phyloP scores from a whole-genome alignment of 2,888 invertebrate species.

The Netelia melanura region DNA sequence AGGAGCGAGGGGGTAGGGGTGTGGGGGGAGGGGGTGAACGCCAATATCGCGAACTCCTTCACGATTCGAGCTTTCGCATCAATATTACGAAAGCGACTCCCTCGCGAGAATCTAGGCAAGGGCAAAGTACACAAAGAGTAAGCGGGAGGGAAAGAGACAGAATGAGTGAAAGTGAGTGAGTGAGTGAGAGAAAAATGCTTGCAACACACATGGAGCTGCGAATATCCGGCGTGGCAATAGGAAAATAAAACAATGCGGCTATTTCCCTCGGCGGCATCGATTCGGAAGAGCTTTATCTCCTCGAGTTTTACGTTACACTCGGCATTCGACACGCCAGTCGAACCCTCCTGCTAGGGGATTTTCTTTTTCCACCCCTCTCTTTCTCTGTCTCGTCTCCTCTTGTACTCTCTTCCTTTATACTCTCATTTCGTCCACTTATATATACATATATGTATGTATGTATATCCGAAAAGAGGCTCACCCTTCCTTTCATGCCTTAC shows the following conservation, averaged over 20 bases:
- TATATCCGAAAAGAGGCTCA: conserved; percentile 1
- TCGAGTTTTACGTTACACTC: conserved; percentile 61
- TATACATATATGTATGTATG: background rate
- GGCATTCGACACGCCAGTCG: conserved; percentile 60
- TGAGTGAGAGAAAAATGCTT: conserved; percentile 25
- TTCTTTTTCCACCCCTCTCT: conserved; percentile 29
- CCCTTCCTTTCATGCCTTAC: conserved; percentile 9
- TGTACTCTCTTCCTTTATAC: conserved; percentile 12
- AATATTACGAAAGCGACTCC: conserved; percentile 48
- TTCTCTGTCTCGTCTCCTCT: background rate
- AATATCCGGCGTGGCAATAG: conserved; percentile 49
- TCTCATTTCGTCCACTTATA: conserved; percentile 20
- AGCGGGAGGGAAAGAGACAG: background rate
- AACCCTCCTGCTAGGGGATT: conserved; percentile 40
- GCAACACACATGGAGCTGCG: conserved; percentile 8
- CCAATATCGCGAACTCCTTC: conserved; percentile 42
- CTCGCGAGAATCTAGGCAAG: conserved; percentile 35
- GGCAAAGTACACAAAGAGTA: background rate
- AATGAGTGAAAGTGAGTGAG: background rate
- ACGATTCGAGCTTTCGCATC: conserved; percentile 52
- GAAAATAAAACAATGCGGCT: conserved; percentile 63
- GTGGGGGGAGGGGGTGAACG: background rate
- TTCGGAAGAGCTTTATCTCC: conserved; percentile 66
- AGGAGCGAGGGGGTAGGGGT: no score
- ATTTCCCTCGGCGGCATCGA: conserved; percentile 61